A percentile compares a stretch with the other conserved stretches of the same genome.
Evolutionary conservation across 1,140 invertebrate genomes (phyloP).

Genomic region (Homalodisca vitripennis): DNA sequence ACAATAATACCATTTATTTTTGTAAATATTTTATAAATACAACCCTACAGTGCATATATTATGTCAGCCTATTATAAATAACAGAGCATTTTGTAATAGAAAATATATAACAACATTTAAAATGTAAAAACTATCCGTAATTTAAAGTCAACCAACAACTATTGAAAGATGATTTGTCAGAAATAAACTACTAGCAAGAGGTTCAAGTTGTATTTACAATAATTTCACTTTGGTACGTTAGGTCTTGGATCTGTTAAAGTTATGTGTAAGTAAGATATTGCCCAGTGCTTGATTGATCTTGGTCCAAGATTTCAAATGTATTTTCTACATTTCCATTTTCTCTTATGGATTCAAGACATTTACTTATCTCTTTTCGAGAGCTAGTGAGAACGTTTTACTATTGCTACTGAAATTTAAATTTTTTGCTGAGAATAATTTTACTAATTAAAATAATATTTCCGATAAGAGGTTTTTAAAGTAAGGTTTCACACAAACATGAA

Average conservation of each 20-base stretch:
- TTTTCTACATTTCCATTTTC: too few relatives aligned
- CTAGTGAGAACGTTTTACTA: too few relatives aligned
- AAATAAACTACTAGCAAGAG: constrained; percentile 18
- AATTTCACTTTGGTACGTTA: constrained; percentile 22
- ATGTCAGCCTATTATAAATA: constrained; percentile 28
- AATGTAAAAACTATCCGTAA: constrained; percentile 29
- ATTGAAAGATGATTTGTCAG: constrained; percentile 22
- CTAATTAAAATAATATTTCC: too few relatives aligned
- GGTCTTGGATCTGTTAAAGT: not conserved
- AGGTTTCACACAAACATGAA: too few relatives aligned
- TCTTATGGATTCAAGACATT: too few relatives aligned
- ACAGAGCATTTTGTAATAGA: constrained; percentile 31
- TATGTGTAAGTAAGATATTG: not conserved
- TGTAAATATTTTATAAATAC: constrained; percentile 32
- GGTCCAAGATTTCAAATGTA: too few relatives aligned
- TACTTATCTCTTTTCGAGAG: too few relatives aligned
- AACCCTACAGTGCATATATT: constrained; percentile 32
- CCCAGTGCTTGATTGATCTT: too few relatives aligned
- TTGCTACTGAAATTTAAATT: too few relatives aligned
- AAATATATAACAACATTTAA: constrained; percentile 33
- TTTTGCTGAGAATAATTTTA: too few relatives aligned
- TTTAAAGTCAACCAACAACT: constrained; percentile 16
- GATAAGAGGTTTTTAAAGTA: too few relatives aligned
- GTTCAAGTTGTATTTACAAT: not conserved
- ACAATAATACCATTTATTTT: constrained; percentile 32